Percentiles rank a stretch among this genome's conserved stretches.
Conservation (phyloP, 1,140 invertebrate genomes). For the Aphis gossypii region DNA sequence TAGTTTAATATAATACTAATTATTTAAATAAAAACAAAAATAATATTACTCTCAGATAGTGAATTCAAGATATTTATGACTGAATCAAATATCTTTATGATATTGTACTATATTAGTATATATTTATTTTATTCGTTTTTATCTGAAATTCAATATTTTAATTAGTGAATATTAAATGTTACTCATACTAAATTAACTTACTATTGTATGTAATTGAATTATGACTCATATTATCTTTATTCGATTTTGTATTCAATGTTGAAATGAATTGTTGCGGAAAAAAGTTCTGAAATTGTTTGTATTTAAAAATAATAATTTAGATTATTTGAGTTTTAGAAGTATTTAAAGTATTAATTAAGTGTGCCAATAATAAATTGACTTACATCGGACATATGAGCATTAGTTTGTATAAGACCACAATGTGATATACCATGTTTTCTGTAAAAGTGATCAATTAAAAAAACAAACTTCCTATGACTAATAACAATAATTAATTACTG, state of each 20-base stretch:
- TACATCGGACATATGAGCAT: constrained; percentile 21
- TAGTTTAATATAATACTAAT: constrained; percentile 50
- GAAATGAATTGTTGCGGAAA: constrained; percentile 48
- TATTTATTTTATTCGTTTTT: constrained; percentile 15
- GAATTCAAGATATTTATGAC: constrained; percentile 34
- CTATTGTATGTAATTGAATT: constrained; percentile 40
- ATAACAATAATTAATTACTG: constrained; percentile 39
- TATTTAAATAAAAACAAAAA: constrained; percentile 47
- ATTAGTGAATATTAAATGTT: background rate
- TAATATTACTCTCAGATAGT: constrained; percentile 12
- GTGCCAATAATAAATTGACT: background rate
- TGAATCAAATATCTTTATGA: constrained; percentile 26
- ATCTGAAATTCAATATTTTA: constrained; percentile 30
- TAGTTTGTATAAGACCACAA: constrained; percentile 41
- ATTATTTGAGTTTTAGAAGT: background rate
- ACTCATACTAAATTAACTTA: constrained; percentile 42
- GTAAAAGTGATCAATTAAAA: background rate
- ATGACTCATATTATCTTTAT: constrained; percentile 33
- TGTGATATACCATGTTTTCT: constrained; percentile 32
- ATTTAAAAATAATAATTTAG: background rate
- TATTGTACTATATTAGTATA: background rate
- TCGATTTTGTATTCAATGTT: constrained; percentile 41
- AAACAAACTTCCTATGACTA: background rate
- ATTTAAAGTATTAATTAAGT: background rate
- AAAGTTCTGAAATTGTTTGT: constrained; percentile 24